A percentile compares a stretch with the other conserved stretches of the same genome.
Evolutionary conservation across 1,140 invertebrate species (phyloP).

Genomic region (Euwallacea fornicatus): DNA sequence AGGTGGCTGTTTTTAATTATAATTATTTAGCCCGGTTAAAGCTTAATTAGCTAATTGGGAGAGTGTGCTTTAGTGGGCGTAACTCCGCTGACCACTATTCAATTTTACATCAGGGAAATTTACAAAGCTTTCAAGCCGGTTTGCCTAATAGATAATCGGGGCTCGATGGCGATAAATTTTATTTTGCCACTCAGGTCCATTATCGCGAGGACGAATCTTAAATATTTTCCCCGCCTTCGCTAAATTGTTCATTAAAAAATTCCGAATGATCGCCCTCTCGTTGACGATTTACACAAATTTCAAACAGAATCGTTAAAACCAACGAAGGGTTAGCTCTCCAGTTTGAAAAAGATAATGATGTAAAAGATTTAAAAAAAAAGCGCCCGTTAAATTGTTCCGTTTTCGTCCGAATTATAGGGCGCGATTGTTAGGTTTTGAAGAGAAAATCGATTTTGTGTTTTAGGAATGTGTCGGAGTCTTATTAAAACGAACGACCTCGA

Average conservation of each 20-base stretch:
- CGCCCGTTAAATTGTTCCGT: slow-evolving; percentile 25
- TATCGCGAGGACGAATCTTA: no score
- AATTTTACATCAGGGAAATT: no score
- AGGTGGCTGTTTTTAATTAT: slow-evolving; percentile 27
- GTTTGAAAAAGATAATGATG: slow-evolving; percentile 24
- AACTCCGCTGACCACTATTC: no score
- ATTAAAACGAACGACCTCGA: no score
- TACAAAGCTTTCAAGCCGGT: no score
- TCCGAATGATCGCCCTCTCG: background rate
- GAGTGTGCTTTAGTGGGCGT: slow-evolving; percentile 34
- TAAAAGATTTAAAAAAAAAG: slow-evolving; percentile 13
- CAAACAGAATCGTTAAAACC: slow-evolving; percentile 22
- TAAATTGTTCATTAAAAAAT: no score
- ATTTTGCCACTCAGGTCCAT: no score
- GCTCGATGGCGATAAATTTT: no score
- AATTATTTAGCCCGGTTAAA: no score
- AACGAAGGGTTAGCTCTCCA: slow-evolving; percentile 21
- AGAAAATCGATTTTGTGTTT: slow-evolving; percentile 20
- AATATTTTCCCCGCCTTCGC: no score
- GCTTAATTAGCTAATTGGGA: no score
- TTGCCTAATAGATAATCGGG: no score
- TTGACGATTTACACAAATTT: slow-evolving; percentile 11
- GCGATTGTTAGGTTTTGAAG: slow-evolving; percentile 28
- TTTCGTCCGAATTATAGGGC: slow-evolving; percentile 35
- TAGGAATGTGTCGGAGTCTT: slow-evolving; percentile 17